Percentiles rank a stretch among this genome's conserved stretches.
These are phyloP conservation scores for Perizoma affinitatum DNA, from an alignment of 2,888 invertebrate genomes.

Conservation along the genomic window DNA sequence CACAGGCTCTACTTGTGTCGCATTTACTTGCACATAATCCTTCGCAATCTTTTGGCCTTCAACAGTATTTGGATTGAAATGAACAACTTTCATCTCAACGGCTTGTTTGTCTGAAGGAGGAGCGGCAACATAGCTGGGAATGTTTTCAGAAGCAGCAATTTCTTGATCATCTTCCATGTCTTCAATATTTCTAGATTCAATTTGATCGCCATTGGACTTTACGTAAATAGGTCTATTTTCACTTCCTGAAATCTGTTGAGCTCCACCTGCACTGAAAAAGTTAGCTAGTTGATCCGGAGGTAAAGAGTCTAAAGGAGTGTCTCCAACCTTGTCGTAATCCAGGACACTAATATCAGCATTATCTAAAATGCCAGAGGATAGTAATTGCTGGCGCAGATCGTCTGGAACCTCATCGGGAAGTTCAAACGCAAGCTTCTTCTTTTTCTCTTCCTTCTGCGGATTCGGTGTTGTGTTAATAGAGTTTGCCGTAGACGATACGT, in stretches of 20 bases:
- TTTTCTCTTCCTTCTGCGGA: constrained; percentile 80
- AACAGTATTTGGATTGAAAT: constrained; percentile 89
- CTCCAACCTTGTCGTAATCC: constrained; percentile 95
- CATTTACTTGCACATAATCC: constrained; percentile 88
- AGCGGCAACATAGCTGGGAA: constrained; percentile 67
- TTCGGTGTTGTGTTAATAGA: constrained; percentile 73
- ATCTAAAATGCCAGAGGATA: constrained; percentile 93
- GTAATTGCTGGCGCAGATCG: constrained; percentile 91
- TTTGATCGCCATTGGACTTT: constrained; percentile 85
- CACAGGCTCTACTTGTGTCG: constrained; percentile 90
- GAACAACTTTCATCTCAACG: constrained; percentile 93
- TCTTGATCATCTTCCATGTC: constrained; percentile 81
- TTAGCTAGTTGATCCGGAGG: constrained; percentile 94
- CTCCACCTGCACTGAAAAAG: constrained; percentile 93
- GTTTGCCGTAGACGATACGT: constrained; percentile 75
- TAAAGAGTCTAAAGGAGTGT: constrained; percentile 91
- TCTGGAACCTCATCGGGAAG: constrained; percentile 95
- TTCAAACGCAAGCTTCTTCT: constrained; percentile 81
- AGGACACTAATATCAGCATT: constrained; percentile 94
- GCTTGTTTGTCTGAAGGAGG: constrained; percentile 73
- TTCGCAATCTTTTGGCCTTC: constrained; percentile 89
- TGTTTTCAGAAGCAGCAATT: constrained; percentile 83
- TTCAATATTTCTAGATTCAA: constrained; percentile 77
- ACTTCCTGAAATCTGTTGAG: constrained; percentile 88
- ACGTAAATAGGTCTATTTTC: constrained; percentile 88